phyloP scores from a whole-genome alignment of 2,888 invertebrate species.

The Eupithecia tripunctaria region DNA sequence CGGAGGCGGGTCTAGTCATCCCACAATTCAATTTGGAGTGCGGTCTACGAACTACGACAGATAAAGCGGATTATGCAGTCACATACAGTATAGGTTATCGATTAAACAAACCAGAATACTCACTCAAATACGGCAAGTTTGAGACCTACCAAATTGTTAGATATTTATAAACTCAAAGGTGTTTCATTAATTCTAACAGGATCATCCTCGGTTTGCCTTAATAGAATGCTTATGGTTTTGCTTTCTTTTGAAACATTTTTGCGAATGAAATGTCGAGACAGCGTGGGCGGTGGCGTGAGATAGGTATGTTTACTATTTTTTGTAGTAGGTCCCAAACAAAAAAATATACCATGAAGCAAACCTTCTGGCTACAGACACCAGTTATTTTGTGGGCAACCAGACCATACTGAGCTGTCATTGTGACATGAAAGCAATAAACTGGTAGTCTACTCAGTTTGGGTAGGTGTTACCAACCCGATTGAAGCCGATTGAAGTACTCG shows the following conservation, averaged over 20 bases:
- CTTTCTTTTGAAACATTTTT: too few species aligned
- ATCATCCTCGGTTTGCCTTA: background rate
- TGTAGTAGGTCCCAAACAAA: background rate
- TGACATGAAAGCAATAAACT: conserved; percentile 15
- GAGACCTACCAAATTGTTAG: background rate
- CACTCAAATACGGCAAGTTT: background rate
- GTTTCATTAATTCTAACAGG: background rate
- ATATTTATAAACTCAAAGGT: background rate
- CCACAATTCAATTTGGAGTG: conserved; percentile 31
- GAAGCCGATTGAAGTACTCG: background rate
- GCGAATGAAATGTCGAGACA: background rate
- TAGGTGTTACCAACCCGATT: background rate
- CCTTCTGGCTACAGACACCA: background rate
- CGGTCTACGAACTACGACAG: conserved; percentile 16
- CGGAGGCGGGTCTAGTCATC: background rate
- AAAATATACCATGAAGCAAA: background rate
- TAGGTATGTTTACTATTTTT: background rate
- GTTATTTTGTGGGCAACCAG: conserved; percentile 9
- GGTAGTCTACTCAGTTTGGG: background rate
- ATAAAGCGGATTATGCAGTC: conserved; percentile 11
- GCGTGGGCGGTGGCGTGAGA: too few species aligned
- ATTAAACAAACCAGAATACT: background rate
- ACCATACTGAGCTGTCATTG: conserved; percentile 7
- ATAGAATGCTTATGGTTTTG: background rate
- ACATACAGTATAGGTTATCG: background rate